A percentile compares a stretch with the other conserved stretches of the same genome.
Evolutionary conservation across 2,113 vertebrate genomes (phyloP).

Genomic region (Aspidoscelis tigris): DNA sequence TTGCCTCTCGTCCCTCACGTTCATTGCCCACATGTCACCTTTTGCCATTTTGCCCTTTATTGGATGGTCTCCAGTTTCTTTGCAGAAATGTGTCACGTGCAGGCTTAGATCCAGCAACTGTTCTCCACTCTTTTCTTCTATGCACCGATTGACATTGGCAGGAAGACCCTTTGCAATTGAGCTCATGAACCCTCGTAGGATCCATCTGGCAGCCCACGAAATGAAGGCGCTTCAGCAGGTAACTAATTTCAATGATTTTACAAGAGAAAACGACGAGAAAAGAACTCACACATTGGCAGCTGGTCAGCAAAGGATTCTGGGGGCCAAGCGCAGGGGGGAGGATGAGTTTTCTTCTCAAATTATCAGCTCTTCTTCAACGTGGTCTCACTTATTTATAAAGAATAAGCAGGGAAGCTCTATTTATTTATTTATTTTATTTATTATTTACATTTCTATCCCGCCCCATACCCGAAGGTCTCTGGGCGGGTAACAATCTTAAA

Average conservation of each 20-base stretch:
- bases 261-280: constrained; percentile 24
- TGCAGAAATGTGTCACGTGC: neutral
- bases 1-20: neutral
- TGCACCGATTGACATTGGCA: constrained; percentile 61
- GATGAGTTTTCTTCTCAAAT: neutral
- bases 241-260: constrained; percentile 46
- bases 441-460: no score
- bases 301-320: neutral
- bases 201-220: constrained; percentile 77
- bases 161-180: constrained; percentile 97
- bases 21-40: neutral
- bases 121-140: neutral
- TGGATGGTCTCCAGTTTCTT: neutral
- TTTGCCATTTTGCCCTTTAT: neutral
- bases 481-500: no score
- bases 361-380: neutral
- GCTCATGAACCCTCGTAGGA: constrained; percentile 90
- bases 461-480: no score
- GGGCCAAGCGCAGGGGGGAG: neutral
- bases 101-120: neutral
- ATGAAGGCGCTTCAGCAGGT: constrained; percentile 93
- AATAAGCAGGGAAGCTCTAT: neutral
- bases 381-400: neutral
- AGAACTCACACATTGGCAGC: constrained; percentile 5
- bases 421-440: no score